Evolutionary conservation across 2,797 vertebrate genomes (phyloP).

Genomic region (Phrynocephalus forsythii): DNA sequence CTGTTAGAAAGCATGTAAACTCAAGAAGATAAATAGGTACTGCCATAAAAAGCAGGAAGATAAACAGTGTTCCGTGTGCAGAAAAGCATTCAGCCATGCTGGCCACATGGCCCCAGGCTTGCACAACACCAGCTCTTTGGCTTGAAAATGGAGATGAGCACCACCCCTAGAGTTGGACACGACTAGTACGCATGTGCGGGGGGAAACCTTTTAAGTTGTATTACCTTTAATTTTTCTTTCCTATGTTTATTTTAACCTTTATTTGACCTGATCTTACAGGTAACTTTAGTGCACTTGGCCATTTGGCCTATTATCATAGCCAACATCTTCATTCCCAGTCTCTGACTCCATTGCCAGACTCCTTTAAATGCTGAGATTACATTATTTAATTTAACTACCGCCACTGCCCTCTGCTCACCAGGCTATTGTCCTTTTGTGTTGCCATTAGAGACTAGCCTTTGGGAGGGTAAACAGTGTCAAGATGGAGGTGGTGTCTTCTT

Average conservation of each 20-base stretch:
- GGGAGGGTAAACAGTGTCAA: background rate
- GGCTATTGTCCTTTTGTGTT: constrained; percentile 11
- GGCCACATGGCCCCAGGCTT: too few relatives aligned
- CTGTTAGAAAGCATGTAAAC: too few relatives aligned
- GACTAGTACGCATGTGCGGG: too few relatives aligned
- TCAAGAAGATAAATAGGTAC: too few relatives aligned
- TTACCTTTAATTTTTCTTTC: background rate
- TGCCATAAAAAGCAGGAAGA: too few relatives aligned
- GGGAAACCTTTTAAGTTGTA: too few relatives aligned
- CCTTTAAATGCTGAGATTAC: constrained; percentile 21
- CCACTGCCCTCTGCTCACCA: background rate
- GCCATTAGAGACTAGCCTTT: constrained; percentile 1
- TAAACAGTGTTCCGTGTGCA: too few relatives aligned
- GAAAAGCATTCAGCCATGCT: too few relatives aligned
- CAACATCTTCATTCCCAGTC: background rate
- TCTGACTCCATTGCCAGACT: constrained; percentile 14
- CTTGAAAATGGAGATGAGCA: too few relatives aligned
- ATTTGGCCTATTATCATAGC: constrained; percentile 7
- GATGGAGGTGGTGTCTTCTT: background rate
- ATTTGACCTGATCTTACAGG: background rate
- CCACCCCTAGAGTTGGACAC: too few relatives aligned
- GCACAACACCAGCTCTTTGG: too few relatives aligned
- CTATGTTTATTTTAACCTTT: background rate
- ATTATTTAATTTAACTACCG: background rate
- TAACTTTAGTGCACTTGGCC: background rate